Evolutionary conservation across 2,113 vertebrate genomes (phyloP).

Genomic region (Balaeniceps rex): DNA sequence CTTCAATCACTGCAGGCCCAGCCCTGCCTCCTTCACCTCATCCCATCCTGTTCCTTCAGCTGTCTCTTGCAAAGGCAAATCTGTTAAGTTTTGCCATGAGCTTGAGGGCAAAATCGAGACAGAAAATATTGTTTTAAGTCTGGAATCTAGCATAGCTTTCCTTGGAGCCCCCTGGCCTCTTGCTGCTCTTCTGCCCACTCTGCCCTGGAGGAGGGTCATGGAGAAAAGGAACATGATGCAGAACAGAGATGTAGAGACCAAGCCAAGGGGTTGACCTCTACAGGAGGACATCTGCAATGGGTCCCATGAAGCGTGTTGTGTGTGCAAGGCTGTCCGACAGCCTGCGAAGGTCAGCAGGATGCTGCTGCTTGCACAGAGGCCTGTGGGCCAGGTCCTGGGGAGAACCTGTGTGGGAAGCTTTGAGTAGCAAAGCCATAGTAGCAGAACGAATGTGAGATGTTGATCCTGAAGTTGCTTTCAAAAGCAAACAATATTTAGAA

Average conservation of each 20-base stretch:
- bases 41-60: neutral
- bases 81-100: neutral
- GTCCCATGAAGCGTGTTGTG: accelerated
- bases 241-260: neutral
- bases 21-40: neutral
- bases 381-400: accelerated
- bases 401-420: neutral
- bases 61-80: neutral
- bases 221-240: neutral
- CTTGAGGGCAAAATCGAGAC: neutral
- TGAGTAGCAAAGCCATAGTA: neutral
- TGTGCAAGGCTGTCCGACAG: neutral
- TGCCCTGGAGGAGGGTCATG: neutral
- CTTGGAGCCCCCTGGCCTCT: neutral
- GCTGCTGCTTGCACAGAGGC: neutral
- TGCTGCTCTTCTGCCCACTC: neutral
- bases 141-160: neutral
- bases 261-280: neutral
- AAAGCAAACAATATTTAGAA: neutral
- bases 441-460: neutral
- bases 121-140: neutral
- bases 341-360: neutral
- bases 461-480: neutral
- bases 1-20: neutral
- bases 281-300: neutral